Percentiles rank a stretch among this genome's conserved stretches.
Evolutionary conservation across 2,888 invertebrate species (phyloP).

Genomic region (Cosmopolites sordidus): DNA sequence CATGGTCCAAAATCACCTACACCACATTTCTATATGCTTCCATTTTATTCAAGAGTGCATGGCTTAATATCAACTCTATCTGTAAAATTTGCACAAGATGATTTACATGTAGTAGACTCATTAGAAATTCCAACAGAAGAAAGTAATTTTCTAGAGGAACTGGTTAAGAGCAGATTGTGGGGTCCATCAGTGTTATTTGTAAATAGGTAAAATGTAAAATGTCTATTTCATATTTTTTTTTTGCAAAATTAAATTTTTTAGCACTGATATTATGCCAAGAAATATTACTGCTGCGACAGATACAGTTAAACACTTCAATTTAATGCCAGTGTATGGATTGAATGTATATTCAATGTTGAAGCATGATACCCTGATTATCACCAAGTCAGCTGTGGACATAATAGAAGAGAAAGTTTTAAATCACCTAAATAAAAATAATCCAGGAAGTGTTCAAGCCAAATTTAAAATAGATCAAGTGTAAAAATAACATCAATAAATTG

Average conservation of each 20-base stretch:
- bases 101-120: slow-evolving; percentile 84
- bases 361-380: slow-evolving; percentile 87
- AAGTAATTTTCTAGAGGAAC: slow-evolving; percentile 68
- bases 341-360: slow-evolving; percentile 97
- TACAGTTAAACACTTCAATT: slow-evolving; percentile 73
- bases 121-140: slow-evolving; percentile 83
- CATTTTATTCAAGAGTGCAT: slow-evolving; percentile 67
- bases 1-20: slow-evolving; percentile 92
- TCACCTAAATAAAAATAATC: slow-evolving; percentile 62
- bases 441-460: slow-evolving; percentile 45
- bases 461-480: slow-evolving; percentile 58
- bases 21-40: slow-evolving; percentile 90
- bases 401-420: slow-evolving; percentile 75
- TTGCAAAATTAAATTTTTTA: slow-evolving; percentile 50
- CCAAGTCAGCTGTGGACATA: slow-evolving; percentile 75
- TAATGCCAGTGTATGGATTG: slow-evolving; percentile 94
- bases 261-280: slow-evolving; percentile 78
- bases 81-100: slow-evolving; percentile 91
- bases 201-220: slow-evolving; percentile 63
- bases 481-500: neutral
- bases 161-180: slow-evolving; percentile 86
- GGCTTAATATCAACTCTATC: slow-evolving; percentile 84
- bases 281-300: slow-evolving; percentile 84
- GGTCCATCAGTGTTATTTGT: slow-evolving; percentile 93
- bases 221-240: neutral